These are phyloP conservation scores for Rallus crepitans DNA, from an alignment of 2,797 vertebrate genomes.

Conservation along the genomic window DNA sequence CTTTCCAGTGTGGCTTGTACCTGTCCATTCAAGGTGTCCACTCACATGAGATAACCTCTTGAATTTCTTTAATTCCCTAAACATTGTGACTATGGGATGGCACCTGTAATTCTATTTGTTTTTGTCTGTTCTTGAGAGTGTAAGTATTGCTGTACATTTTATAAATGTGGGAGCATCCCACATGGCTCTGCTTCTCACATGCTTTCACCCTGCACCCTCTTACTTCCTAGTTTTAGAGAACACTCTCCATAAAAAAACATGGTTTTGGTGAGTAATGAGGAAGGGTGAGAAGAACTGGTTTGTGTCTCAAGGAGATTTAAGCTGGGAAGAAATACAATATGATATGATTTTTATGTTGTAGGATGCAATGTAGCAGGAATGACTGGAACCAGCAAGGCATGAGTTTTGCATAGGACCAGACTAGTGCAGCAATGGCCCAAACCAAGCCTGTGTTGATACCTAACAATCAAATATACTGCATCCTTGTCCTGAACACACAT, in stretches of 20 bases:
- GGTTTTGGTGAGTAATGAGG: background rate
- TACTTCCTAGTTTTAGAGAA: background rate
- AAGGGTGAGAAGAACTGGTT: no score
- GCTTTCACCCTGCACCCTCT: background rate
- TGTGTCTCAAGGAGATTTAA: no score
- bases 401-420: no score
- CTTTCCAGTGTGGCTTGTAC: background rate
- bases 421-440: no score
- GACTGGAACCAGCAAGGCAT: no score
- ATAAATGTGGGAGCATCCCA: no score
- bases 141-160: background rate
- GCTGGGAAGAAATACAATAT: no score
- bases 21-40: background rate
- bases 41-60: background rate
- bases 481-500: no score
- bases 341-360: no score
- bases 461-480: no score
- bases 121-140: background rate
- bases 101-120: background rate
- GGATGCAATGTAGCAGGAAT: no score
- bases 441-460: no score
- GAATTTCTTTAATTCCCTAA: background rate
- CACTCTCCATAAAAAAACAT: background rate
- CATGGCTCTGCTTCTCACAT: background rate
- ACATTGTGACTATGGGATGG: background rate